A percentile compares a stretch with the other conserved stretches of the same genome.
These are phyloP conservation scores for Drosophila imparisetae DNA, from an alignment of 2,888 invertebrate species.

Conservation along the genomic window DNA sequence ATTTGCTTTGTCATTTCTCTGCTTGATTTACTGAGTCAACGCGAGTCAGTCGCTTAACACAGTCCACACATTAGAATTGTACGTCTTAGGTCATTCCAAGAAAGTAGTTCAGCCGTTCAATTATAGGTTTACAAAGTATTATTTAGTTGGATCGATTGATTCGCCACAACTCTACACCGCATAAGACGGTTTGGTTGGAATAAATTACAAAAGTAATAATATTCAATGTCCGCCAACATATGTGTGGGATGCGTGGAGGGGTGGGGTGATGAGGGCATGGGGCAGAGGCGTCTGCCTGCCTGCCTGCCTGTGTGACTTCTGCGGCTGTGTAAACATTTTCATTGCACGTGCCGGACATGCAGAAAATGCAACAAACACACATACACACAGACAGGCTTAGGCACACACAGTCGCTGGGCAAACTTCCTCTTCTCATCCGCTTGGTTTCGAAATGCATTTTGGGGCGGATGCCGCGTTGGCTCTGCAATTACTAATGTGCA, in stretches of 20 bases:
- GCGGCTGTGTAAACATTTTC: constrained; percentile 61
- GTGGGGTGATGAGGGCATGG: neutral
- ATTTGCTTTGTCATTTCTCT: neutral
- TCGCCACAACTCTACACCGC: neutral
- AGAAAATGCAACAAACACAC: constrained; percentile 57
- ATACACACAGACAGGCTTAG: constrained; percentile 10
- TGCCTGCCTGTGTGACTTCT: constrained; percentile 13
- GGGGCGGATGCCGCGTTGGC: constrained; percentile 53
- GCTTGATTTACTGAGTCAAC: neutral
- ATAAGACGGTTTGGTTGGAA: neutral
- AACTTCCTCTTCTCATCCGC: constrained; percentile 34
- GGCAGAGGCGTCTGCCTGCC: neutral
- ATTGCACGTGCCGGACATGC: constrained; percentile 61
- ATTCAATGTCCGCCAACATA: constrained; percentile 21
- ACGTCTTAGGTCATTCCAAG: neutral
- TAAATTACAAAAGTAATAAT: constrained; percentile 2
- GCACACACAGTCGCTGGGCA: constrained; percentile 32
- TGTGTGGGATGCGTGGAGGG: neutral
- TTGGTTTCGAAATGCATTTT: constrained; percentile 33
- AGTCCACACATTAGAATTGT: neutral
- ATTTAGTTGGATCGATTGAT: neutral
- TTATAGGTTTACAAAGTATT: neutral
- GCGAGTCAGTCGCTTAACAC: neutral
- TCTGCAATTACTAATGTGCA: constrained; percentile 58
- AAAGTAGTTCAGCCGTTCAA: neutral